Evolutionary conservation across 2,888 invertebrate genomes (phyloP).

Genomic region (Bombylius major): DNA sequence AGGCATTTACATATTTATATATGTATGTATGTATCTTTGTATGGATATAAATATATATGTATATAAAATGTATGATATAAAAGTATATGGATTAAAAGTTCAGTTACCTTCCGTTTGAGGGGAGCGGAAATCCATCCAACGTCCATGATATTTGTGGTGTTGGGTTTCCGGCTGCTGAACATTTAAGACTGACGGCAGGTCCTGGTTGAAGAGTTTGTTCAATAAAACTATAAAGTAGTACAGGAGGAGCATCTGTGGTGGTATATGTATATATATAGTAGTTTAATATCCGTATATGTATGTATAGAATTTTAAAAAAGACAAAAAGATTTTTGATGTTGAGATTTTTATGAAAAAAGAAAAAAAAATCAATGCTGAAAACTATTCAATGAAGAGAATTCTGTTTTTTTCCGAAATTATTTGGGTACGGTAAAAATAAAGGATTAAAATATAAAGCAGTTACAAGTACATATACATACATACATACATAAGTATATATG

Average conservation of each 20-base stretch:
- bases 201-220: constrained; percentile 69
- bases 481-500: too few species aligned
- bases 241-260: constrained; percentile 59
- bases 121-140: constrained; percentile 60
- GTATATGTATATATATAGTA: constrained; percentile 6
- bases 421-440: too few species aligned
- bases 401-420: too few species aligned
- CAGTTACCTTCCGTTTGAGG: constrained; percentile 42
- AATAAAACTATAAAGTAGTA: constrained; percentile 61
- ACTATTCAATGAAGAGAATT: too few species aligned
- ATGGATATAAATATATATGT: constrained; percentile 17
- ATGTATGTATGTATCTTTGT: constrained; percentile 1
- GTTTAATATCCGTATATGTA: background rate
- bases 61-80: background rate
- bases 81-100: constrained; percentile 24
- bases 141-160: constrained; percentile 69
- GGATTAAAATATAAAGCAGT: too few species aligned
- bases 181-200: constrained; percentile 63
- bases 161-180: constrained; percentile 66
- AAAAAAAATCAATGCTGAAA: too few species aligned
- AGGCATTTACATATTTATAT: background rate
- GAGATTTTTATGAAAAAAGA: too few species aligned
- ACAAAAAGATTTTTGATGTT: too few species aligned
- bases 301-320: too few species aligned
- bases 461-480: too few species aligned